Evolutionary conservation across 2,888 invertebrate genomes (phyloP).

Genomic region (Nephrotoma guestfalica): DNA sequence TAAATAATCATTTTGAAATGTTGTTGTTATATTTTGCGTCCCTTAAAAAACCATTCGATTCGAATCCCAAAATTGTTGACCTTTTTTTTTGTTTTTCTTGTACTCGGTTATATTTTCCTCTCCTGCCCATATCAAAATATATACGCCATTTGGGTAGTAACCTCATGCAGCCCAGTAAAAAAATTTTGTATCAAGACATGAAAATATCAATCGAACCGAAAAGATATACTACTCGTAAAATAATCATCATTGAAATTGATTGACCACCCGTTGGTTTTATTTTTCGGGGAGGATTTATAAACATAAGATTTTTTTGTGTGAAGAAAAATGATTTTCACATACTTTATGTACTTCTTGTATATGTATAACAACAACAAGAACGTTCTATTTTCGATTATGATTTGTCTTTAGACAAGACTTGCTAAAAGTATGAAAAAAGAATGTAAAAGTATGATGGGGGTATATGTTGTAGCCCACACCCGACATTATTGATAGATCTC

Average conservation of each 20-base stretch:
- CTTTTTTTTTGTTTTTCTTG: background rate
- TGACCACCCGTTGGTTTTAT: background rate
- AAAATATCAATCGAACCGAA: background rate
- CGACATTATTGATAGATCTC: too few relatives aligned
- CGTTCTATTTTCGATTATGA: background rate
- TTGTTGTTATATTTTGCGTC: background rate
- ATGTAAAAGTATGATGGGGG: too few relatives aligned
- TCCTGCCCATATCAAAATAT: background rate
- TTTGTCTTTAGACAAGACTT: background rate
- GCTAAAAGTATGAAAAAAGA: background rate
- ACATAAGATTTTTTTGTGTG: background rate
- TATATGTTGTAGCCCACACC: too few relatives aligned
- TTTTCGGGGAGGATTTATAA: background rate
- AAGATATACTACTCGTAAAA: background rate
- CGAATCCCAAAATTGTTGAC: background rate
- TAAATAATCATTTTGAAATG: background rate
- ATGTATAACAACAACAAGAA: background rate
- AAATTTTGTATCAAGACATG: background rate
- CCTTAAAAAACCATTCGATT: background rate
- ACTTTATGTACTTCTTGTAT: background rate
- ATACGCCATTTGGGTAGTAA: background rate
- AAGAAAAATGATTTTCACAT: background rate
- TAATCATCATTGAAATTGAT: background rate
- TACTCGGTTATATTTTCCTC: background rate
- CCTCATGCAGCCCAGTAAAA: background rate